Evolutionary conservation across 2,888 invertebrate genomes (phyloP), one percentile per base, ranked within the genome.

Genomic region (Branchellion lobata): DNA sequence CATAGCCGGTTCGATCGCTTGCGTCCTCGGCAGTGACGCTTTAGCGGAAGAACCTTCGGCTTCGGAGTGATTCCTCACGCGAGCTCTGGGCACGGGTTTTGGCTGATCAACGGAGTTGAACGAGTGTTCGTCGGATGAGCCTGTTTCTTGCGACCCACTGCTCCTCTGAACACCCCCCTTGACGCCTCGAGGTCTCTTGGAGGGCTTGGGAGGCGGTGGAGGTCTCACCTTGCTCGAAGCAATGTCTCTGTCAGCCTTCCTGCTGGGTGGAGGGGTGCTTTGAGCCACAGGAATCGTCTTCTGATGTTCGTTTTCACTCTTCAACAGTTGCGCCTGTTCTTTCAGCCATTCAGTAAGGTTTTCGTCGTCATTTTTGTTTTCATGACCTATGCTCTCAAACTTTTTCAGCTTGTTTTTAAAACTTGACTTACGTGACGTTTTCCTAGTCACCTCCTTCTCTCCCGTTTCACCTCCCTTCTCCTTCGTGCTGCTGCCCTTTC

Each of bases 301-400:
- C 29, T 74, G 75, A 31, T 36, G 33, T 34, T 61, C 74, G 8
- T 79, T 74, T 61, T 61, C 75, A 40, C 73, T 74, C 40, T 80
- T 75, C 65, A 81, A 27, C 29, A 80, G 53, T 21, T 51, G 34
- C 1, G 83, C 82, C 51, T 83, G 83, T 34, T 83, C 82, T 34
- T 79, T 69, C 29, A 83, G 31, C 83, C 83, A 83, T 27, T 78
- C 65, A n/a, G 81, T 78, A 0, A 83, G 72, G 29, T 80, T 33
- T 1, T 78, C 80, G n/a, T 79, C 78, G 0, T 74, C 75, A 0
- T 29, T 33, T 2, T 76, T 33, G 3, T 18, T 57, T 57, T 53
- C 57, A 18, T 57, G 27, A 11, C n/a, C 5, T 57, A 0, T 57
- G 61, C 47, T 75, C 27, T 51, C 36, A 36, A 24, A 40, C 57